A percentile compares a stretch with the other conserved stretches of the same genome.
Conservation (phyloP, 2,113 vertebrate species). For the Opisthocomus hoazin region DNA sequence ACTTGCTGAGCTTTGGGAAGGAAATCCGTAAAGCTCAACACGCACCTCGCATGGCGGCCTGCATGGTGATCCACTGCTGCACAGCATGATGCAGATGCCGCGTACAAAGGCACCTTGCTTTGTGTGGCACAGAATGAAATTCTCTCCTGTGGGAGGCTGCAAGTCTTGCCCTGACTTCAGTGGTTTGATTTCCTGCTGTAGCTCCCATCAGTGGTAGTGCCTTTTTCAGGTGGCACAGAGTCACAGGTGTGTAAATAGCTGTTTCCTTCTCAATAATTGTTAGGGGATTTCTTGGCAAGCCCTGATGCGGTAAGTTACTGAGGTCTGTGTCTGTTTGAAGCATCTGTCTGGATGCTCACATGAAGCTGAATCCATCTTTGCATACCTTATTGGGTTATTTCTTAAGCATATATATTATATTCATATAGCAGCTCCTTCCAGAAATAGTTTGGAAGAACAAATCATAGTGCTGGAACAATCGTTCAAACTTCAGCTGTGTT, state of each 20-base stretch:
- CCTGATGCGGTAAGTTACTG: background rate
- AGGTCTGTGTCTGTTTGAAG: background rate
- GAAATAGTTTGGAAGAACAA: background rate
- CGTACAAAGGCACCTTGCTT: background rate
- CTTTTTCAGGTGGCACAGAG: background rate
- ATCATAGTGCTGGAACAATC: background rate
- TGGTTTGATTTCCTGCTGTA: background rate
- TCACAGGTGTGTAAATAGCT: background rate
- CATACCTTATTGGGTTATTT: background rate
- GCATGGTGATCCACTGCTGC: background rate
- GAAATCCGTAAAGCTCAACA: background rate
- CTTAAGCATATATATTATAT: background rate
- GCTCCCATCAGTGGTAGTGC: background rate
- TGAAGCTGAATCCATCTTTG: background rate
- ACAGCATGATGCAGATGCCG: accelerated
- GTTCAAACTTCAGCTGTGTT: background rate
- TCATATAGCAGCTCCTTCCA: background rate
- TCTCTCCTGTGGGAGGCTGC: background rate
- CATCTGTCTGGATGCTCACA: background rate
- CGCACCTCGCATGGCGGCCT: background rate
- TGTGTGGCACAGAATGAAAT: background rate
- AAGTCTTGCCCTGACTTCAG: background rate
- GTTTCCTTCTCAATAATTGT: background rate
- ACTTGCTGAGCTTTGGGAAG: background rate
- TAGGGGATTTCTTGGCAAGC: background rate